Conservation (phyloP, 1,140 invertebrate genomes). For the Sinonovacula constricta region DNA sequence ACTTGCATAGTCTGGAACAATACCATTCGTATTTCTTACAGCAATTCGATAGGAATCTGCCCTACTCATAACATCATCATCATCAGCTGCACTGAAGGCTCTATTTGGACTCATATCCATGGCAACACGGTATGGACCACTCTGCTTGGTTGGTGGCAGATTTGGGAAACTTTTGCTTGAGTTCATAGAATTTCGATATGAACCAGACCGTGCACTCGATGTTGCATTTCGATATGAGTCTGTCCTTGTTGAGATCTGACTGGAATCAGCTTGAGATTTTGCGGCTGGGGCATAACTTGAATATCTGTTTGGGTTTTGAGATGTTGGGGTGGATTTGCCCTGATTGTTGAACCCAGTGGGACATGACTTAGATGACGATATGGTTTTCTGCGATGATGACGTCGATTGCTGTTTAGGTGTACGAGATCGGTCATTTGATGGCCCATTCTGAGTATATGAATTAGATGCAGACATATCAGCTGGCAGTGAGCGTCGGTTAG, state of each 20-base stretch:
- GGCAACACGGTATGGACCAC: slow-evolving; percentile 47
- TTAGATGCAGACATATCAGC: slow-evolving; percentile 20
- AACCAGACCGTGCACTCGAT: slow-evolving; percentile 51
- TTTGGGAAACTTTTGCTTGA: slow-evolving; percentile 57
- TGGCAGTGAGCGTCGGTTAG: slow-evolving; percentile 23
- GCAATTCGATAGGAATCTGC: slow-evolving; percentile 73
- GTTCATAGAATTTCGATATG: slow-evolving; percentile 59
- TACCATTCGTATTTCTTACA: slow-evolving; percentile 65
- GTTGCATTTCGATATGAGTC: slow-evolving; percentile 71
- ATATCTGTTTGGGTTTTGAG: neutral
- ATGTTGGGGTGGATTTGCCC: neutral
- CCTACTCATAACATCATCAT: slow-evolving; percentile 49
- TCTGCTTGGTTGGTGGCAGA: slow-evolving; percentile 50
- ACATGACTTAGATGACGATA: slow-evolving; percentile 46
- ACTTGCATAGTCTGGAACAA: slow-evolving; percentile 48
- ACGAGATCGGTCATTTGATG: slow-evolving; percentile 33
- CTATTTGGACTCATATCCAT: slow-evolving; percentile 50
- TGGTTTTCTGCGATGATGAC: neutral
- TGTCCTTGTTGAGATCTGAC: slow-evolving; percentile 36
- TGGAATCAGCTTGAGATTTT: neutral
- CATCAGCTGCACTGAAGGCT: slow-evolving; percentile 13
- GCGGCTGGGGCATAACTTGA: neutral
- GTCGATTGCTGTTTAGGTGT: slow-evolving; percentile 6
- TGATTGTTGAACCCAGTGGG: slow-evolving; percentile 26
- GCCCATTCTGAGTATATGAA: slow-evolving; percentile 23